phyloP scores from a whole-genome alignment of 1,140 invertebrate genomes.

The Teleogryllus occipitalis region DNA sequence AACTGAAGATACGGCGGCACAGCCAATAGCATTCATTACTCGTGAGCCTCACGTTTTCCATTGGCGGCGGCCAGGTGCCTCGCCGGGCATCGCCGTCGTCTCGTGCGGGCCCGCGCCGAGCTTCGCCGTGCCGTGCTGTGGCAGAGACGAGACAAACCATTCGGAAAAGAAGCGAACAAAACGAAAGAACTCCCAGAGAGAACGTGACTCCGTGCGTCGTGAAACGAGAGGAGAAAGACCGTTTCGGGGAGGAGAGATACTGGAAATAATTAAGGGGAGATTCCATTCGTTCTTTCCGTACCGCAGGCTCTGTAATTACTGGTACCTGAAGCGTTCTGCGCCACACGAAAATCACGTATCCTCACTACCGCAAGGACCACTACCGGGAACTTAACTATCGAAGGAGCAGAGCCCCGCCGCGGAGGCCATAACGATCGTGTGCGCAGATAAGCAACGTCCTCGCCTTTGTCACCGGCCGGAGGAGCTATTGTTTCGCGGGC shows the following conservation, averaged over 20 bases:
- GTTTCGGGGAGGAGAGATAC: not conserved
- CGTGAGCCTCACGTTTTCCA: not conserved
- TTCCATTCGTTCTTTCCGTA: not conserved
- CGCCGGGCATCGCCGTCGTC: not conserved
- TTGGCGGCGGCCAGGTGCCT: too few relatives aligned
- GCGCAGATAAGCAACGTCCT: too few relatives aligned
- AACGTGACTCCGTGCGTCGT: not conserved
- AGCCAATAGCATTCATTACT: not conserved
- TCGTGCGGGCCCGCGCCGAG: not conserved
- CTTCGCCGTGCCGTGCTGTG: not conserved
- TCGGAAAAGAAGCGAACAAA: not conserved
- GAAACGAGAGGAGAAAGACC: not conserved
- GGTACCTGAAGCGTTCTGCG: not conserved
- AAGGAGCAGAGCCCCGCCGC: too few relatives aligned
- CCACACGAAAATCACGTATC: not conserved
- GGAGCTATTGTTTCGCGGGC: too few relatives aligned
- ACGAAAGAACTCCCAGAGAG: not conserved
- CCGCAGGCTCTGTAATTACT: not conserved
- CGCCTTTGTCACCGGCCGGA: too few relatives aligned
- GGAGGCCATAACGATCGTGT: too few relatives aligned
- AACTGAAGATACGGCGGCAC: not conserved
- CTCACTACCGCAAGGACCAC: too few relatives aligned
- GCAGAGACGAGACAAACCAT: not conserved
- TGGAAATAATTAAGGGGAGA: not conserved
- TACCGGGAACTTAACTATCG: too few relatives aligned